Base-by-base conservation (phyloP, 2,888 invertebrate genomes). In the Andrena fulva region DNA sequence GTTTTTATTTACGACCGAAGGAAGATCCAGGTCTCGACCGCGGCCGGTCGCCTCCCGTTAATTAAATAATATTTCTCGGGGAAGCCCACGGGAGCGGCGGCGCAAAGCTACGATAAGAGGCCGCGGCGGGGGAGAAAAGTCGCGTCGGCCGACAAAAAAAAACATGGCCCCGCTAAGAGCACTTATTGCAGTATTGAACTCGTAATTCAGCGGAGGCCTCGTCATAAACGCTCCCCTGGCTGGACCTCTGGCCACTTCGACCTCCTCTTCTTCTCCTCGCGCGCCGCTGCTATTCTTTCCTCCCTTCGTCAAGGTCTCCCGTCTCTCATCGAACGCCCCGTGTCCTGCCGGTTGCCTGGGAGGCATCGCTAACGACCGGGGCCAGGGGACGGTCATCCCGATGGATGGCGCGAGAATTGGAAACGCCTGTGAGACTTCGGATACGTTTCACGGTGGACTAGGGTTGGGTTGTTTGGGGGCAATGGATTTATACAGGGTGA, bases 11-110 rank as follows among this genome's bases (percentile, higher is more conserved):
- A 91, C 89, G 91, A 85, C 82, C 50, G 42, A 71, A 77, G 79
- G 85, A 89, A 88, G 88, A 89, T 87, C 87, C 89, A 84, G 89
- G 84, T 83, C 87, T 80, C 84, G 85, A 84, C 86, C 82, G 78
- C 81, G 84, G 77, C 69, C 84, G 77, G 83, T 86, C 85, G 81
- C 60, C 80, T 85, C 78, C 89, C 91, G 92, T 93, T 93, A 93
- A 93, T 93, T 93, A 93, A 93, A 93, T 93, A 93, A 93, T 93
- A 93, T 93, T 93, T 93, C 90, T 91, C 90, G 85, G 56, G 64
- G 87, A 77, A 84, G 89, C 87, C 84, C 84, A 84, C 85, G 86
- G 87, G 90, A 90, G 87, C 79, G 75, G 77, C 78, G 77, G 87
- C 86, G 89, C 67, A 89, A 87, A 88, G 87, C 81, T 80, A 85